Evolutionary conservation across 1,140 invertebrate genomes (phyloP).

Genomic region (Drosophila arawakana): DNA sequence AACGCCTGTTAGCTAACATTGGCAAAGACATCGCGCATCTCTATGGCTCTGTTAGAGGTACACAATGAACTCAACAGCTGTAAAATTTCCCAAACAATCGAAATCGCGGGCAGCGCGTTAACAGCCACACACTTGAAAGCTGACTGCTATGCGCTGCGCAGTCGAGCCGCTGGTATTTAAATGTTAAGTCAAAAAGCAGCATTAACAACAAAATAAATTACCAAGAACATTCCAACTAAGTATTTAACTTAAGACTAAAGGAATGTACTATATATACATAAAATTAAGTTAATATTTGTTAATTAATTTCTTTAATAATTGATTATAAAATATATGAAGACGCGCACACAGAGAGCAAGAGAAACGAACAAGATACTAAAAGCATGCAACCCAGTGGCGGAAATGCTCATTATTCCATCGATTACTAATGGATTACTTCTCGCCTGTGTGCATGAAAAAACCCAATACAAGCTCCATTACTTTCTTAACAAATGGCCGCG

Average conservation of each 20-base stretch:
- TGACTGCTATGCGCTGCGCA: constrained; percentile 18
- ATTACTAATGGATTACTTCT: too few relatives aligned
- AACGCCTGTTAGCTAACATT: constrained; percentile 48
- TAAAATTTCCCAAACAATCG: constrained; percentile 51
- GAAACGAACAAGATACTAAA: constrained; percentile 19
- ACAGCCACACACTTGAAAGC: constrained; percentile 36
- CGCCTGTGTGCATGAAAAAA: too few relatives aligned
- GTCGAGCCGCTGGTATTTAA: constrained; percentile 7
- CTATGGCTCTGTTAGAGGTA: constrained; percentile 35
- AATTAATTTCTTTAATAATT: too few relatives aligned
- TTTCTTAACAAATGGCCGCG: too few relatives aligned
- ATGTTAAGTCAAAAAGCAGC: constrained; percentile 13
- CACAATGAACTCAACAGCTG: constrained; percentile 52
- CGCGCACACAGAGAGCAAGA: background rate
- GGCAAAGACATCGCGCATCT: constrained; percentile 33
- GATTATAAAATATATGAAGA: background rate
- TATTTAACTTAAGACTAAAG: too few relatives aligned
- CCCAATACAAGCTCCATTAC: too few relatives aligned
- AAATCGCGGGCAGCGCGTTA: constrained; percentile 14
- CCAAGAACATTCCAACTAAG: background rate
- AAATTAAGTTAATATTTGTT: too few relatives aligned
- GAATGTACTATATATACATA: background rate
- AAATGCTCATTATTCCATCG: too few relatives aligned
- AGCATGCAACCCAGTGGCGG: too few relatives aligned
- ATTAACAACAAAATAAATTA: constrained; percentile 1